Evolutionary conservation across 2,797 vertebrate species (phyloP).

Genomic region (Lutjanus argentimaculatus): DNA sequence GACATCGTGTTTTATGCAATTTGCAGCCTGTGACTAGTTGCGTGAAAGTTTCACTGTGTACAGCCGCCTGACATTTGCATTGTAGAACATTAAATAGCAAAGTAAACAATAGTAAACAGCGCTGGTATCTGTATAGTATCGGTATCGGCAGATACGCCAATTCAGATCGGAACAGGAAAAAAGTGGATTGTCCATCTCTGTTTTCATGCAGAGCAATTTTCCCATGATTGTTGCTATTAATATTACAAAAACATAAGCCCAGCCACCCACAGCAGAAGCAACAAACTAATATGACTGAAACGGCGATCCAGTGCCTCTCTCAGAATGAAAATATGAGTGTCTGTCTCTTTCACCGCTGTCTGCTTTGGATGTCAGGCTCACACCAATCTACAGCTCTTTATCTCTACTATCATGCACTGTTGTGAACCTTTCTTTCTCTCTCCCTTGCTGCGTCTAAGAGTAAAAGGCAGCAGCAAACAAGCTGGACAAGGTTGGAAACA

Average conservation of each 20-base stretch:
- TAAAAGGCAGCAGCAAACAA: slow-evolving; percentile 38
- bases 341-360: neutral
- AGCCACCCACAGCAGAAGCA: neutral
- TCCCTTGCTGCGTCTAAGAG: neutral
- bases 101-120: no score
- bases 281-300: slow-evolving; percentile 21
- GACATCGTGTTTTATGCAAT: no score
- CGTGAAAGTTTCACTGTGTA: no score
- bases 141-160: no score
- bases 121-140: no score
- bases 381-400: slow-evolving; percentile 39
- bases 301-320: neutral
- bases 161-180: no score
- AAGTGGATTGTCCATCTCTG: no score
- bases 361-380: neutral
- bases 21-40: no score
- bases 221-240: slow-evolving; percentile 21
- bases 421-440: neutral
- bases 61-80: no score
- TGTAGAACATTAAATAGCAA: no score
- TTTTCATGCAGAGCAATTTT: slow-evolving; percentile 4
- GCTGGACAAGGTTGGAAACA: slow-evolving; percentile 51
- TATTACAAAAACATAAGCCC: slow-evolving; percentile 19
- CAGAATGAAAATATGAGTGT: neutral
- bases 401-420: slow-evolving; percentile 23